Evolutionary conservation across 2,113 vertebrate species (phyloP).

Genomic region (Osmerus eperlanus): DNA sequence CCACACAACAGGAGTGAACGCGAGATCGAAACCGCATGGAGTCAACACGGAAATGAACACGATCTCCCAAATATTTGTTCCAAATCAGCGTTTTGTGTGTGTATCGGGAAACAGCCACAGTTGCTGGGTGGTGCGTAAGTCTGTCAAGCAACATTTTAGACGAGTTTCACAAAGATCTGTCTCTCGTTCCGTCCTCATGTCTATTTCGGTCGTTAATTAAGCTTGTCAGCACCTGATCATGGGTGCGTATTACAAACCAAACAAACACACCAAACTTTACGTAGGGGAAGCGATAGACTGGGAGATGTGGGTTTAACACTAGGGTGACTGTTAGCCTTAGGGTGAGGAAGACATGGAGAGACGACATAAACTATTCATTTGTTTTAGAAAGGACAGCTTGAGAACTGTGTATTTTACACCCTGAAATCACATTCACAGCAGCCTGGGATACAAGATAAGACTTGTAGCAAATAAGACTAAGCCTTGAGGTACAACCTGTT

Average conservation of each 20-base stretch:
- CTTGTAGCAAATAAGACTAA: not conserved
- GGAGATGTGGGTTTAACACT: constrained; percentile 5
- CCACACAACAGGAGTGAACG: too few relatives aligned
- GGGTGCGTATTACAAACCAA: constrained; percentile 20
- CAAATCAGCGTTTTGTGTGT: too few relatives aligned
- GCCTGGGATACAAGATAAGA: not conserved
- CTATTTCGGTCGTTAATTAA: constrained; percentile 17
- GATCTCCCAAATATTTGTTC: too few relatives aligned
- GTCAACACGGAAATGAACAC: too few relatives aligned
- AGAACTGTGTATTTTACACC: not conserved
- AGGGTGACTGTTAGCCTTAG: not conserved
- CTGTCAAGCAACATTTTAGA: not conserved
- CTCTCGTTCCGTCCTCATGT: constrained; percentile 28
- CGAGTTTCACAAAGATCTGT: constrained; percentile 30
- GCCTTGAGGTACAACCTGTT: not conserved
- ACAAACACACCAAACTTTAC: not conserved
- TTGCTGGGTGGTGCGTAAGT: too few relatives aligned
- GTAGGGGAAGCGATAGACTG: not conserved
- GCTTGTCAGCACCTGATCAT: constrained; percentile 20
- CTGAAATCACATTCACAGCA: not conserved
- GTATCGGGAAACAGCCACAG: too few relatives aligned
- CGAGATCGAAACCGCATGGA: too few relatives aligned
- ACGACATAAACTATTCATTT: constrained; percentile 1
- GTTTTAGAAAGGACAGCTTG: not conserved
- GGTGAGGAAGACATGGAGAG: too few relatives aligned